Conservation (phyloP, 2,888 invertebrate species). For the Plagiodera versicolora region DNA sequence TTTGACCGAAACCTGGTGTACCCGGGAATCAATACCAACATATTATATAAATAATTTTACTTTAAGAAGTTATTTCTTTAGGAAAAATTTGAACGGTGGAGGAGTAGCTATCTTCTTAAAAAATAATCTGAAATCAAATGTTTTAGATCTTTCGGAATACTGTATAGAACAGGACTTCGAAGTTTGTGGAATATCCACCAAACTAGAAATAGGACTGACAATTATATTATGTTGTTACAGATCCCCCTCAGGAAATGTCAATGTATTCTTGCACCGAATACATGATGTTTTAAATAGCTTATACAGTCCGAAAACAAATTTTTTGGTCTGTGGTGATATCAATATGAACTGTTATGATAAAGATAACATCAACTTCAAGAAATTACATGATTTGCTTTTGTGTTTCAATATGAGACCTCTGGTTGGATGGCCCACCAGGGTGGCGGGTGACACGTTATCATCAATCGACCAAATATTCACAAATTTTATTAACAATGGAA, state of each 20-base stretch:
- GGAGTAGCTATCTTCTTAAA: conserved; percentile 5
- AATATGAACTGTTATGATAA: conserved; percentile 4
- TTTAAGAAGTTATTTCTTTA: not conserved
- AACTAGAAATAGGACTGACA: conserved; percentile 1
- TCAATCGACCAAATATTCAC: conserved; percentile 4
- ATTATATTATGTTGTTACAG: conserved; percentile 6
- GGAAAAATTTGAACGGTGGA: conserved; percentile 1
- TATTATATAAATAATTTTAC: not conserved
- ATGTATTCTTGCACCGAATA: conserved; percentile 6
- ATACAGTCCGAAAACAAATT: conserved; percentile 1
- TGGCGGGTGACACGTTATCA: conserved; percentile 3
- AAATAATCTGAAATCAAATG: not conserved
- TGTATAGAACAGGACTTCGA: conserved; percentile 3
- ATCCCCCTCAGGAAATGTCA: conserved; percentile 2
- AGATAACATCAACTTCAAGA: conserved; percentile 2
- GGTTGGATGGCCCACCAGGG: conserved; percentile 8
- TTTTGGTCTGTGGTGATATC: conserved; percentile 6
- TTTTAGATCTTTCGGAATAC: not conserved
- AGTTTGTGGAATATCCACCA: not conserved
- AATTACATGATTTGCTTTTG: conserved; percentile 1
- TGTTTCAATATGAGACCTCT: not conserved
- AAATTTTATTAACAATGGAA: not conserved
- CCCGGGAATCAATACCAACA: conserved; percentile 1
- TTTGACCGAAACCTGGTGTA: conserved; percentile 3
- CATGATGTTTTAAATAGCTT: conserved; percentile 7